Percentiles rank a stretch among this genome's conserved stretches.
Evolutionary conservation across 2,797 vertebrate genomes (phyloP).

Genomic region (Cottoperca gobio): DNA sequence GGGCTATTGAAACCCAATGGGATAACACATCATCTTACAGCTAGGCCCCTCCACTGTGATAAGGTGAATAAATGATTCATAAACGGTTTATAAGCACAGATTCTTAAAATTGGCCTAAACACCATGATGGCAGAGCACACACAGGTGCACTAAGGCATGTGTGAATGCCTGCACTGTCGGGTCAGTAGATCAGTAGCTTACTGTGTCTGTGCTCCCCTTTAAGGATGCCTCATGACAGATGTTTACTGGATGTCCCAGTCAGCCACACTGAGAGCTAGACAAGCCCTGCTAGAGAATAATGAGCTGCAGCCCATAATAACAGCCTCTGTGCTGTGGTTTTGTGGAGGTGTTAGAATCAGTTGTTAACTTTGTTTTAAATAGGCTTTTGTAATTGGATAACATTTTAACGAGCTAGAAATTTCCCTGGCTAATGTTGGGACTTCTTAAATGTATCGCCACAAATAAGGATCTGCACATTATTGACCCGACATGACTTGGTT

Average conservation of each 20-base stretch:
- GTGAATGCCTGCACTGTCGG: conserved; percentile 74
- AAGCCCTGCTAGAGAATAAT: conserved; percentile 66
- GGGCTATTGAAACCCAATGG: conserved; percentile 74
- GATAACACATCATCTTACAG: conserved; percentile 73
- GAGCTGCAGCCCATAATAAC: conserved; percentile 67
- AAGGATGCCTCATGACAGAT: conserved; percentile 75
- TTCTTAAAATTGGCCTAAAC: conserved; percentile 63
- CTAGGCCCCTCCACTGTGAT: conserved; percentile 63
- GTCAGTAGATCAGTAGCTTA: conserved; percentile 78
- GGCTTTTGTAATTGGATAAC: conserved; percentile 63
- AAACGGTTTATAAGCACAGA: conserved; percentile 59
- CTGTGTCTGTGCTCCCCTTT: conserved; percentile 70
- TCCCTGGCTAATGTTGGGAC: conserved; percentile 47
- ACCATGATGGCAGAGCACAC: conserved; percentile 41
- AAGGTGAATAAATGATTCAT: conserved; percentile 71
- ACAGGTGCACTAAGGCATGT: conserved; percentile 68
- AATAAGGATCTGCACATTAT: conserved; percentile 45
- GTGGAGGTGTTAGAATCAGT: conserved; percentile 63
- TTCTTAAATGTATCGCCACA: conserved; percentile 29
- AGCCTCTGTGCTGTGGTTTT: conserved; percentile 49
- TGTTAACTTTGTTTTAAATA: conserved; percentile 67
- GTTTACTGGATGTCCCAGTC: conserved; percentile 79
- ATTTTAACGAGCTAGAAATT: conserved; percentile 59
- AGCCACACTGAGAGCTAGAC: conserved; percentile 66
- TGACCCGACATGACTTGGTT: conserved; percentile 43